Evolutionary conservation across 2,888 invertebrate species (phyloP).

Genomic region (Eretmocerus hayati): DNA sequence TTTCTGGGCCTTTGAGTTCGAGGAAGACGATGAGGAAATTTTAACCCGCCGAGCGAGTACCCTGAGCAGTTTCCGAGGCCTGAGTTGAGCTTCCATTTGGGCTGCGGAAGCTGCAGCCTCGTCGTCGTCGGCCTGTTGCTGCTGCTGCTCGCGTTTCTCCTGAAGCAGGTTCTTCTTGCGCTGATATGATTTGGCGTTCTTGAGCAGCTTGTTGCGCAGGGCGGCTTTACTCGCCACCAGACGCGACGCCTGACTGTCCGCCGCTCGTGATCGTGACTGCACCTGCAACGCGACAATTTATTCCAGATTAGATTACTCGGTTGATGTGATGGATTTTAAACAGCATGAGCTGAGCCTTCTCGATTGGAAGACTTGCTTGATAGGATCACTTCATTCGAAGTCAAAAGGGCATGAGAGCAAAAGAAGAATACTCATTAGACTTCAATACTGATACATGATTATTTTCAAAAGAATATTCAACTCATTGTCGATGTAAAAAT

Average conservation of each 20-base stretch:
- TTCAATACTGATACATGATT: no score
- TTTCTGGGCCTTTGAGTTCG: conserved; percentile 25
- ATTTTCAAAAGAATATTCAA: no score
- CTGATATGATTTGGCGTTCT: conserved; percentile 42
- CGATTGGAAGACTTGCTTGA: no score
- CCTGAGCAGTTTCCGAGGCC: conserved; percentile 5
- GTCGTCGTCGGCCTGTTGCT: conserved; percentile 5
- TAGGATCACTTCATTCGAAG: no score
- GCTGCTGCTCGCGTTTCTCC: no score
- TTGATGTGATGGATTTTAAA: no score
- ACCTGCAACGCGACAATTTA: conserved; percentile 19
- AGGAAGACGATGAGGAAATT: no score
- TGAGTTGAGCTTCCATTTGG: neutral
- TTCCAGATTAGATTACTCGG: no score
- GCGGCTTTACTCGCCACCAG: conserved; percentile 37
- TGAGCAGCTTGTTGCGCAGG: conserved; percentile 40
- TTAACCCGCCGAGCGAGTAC: conserved; percentile 30
- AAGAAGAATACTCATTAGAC: no score
- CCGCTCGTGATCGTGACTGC: conserved; percentile 10
- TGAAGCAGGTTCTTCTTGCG: conserved; percentile 25
- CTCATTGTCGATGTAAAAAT: no score
- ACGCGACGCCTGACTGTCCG: conserved; percentile 24
- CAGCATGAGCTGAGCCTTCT: no score
- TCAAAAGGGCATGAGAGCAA: no score
- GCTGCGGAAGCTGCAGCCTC: neutral